phyloP scores from a whole-genome alignment of 1,140 invertebrate genomes.

The Hycleus phaleratus region DNA sequence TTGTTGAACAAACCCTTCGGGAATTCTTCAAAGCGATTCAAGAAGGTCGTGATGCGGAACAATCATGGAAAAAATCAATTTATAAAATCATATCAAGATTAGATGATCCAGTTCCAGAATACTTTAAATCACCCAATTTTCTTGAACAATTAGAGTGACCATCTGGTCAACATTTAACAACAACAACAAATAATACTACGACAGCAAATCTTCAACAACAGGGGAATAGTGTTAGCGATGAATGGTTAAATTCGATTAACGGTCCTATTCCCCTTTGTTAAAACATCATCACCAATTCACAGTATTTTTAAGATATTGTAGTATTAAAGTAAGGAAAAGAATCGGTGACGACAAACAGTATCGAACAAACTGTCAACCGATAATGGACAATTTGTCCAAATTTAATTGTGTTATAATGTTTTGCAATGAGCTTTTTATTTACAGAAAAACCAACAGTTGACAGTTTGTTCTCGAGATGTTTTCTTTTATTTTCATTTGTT shows the following conservation, averaged over 20 bases:
- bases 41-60: constrained; percentile 91
- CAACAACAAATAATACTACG: background rate
- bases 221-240: too few species aligned
- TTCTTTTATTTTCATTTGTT: too few species aligned
- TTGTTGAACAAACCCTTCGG: constrained; percentile 92
- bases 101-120: constrained; percentile 97
- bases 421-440: background rate
- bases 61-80: constrained; percentile 99
- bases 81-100: constrained; percentile 99
- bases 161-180: constrained; percentile 17
- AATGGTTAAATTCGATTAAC: too few species aligned
- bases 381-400: constrained; percentile 20
- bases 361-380: constrained; percentile 33
- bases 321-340: constrained; percentile 24
- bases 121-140: constrained; percentile 99
- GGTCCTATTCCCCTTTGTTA: too few species aligned
- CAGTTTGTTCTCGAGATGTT: too few species aligned
- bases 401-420: constrained; percentile 4
- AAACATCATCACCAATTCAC: too few species aligned
- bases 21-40: constrained; percentile 99
- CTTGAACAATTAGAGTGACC: constrained; percentile 94
- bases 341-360: constrained; percentile 36
- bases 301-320: background rate
- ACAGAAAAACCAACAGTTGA: too few species aligned
- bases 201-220: too few species aligned